These are phyloP conservation scores for Apogon talboti DNA, from an alignment of 2,797 vertebrate genomes.

Conservation along the genomic window DNA sequence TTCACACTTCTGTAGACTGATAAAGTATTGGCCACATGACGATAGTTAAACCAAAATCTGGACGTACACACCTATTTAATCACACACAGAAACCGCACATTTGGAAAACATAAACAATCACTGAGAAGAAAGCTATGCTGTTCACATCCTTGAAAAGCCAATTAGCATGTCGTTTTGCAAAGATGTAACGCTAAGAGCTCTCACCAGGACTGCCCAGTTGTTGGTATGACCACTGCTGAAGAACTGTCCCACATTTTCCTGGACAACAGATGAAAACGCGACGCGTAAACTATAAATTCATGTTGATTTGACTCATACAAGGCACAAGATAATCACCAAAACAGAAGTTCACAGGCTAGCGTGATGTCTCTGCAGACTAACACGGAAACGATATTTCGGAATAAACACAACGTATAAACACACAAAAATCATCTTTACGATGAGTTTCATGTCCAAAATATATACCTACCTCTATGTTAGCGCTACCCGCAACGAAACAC, in stretches of 20 bases:
- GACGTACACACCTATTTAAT: conserved; percentile 92
- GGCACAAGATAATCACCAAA: neutral
- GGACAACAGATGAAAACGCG: conserved; percentile 44
- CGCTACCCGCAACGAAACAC: conserved; percentile 32
- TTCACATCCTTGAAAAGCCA: neutral
- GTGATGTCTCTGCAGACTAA: conserved; percentile 40
- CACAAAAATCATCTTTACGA: neutral
- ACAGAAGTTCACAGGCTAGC: conserved; percentile 20
- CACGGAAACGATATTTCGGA: neutral
- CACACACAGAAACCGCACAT: neutral
- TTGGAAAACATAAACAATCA: neutral
- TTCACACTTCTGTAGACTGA: conserved; percentile 98
- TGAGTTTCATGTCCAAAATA: rapidly evolving
- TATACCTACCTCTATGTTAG: conserved; percentile 74
- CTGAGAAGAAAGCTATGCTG: neutral
- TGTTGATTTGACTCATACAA: neutral
- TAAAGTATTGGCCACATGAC: conserved; percentile 96
- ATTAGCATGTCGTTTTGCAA: neutral
- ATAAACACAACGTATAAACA: neutral
- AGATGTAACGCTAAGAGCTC: conserved; percentile 51
- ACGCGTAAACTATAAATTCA: neutral
- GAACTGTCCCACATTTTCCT: conserved; percentile 88
- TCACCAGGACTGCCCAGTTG: conserved; percentile 98
- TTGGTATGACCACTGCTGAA: conserved; percentile 96
- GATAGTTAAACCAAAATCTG: conserved; percentile 99